These are phyloP conservation scores for Octodonta nipae DNA, from an alignment of 2,888 invertebrate species.

Conservation along the genomic window DNA sequence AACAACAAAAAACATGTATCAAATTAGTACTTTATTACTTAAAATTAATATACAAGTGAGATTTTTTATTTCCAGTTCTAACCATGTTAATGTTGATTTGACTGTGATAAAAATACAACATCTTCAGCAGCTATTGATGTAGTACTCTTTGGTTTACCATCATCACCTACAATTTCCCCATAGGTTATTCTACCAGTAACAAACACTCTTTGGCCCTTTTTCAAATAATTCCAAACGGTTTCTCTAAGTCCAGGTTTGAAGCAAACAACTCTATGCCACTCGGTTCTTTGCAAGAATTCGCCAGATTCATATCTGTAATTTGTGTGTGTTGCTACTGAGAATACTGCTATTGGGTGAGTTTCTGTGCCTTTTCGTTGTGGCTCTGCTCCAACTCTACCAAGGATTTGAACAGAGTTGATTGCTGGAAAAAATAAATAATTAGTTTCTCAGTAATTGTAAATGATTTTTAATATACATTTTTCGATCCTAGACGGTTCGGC, in stretches of 20 bases:
- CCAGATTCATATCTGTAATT: conserved; percentile 71
- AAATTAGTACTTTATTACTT: too few species aligned
- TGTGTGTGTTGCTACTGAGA: conserved; percentile 79
- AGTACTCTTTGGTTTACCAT: conserved; percentile 56
- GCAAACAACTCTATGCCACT: conserved; percentile 61
- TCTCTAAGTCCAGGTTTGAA: conserved; percentile 76
- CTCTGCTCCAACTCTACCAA: conserved; percentile 80
- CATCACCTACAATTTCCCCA: conserved; percentile 68
- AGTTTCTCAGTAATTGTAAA: too few species aligned
- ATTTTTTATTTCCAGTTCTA: too few species aligned
- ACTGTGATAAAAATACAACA: too few species aligned
- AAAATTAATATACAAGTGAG: too few species aligned
- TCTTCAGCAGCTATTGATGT: conserved; percentile 79
- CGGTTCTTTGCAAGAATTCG: conserved; percentile 62
- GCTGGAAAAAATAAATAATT: conserved; percentile 38
- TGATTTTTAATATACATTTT: conserved; percentile 30
- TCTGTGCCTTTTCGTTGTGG: conserved; percentile 72
- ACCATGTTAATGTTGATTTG: too few species aligned
- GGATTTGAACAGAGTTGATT: conserved; percentile 68
- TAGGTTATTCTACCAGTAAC: conserved; percentile 72
- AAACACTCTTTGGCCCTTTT: conserved; percentile 75
- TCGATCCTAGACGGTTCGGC: conserved; percentile 28
- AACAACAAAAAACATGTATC: too few species aligned
- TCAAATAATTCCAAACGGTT: conserved; percentile 61
- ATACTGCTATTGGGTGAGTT: conserved; percentile 74